Percentiles rank a stretch among this genome's conserved stretches.
phyloP scores from a whole-genome alignment of 2,888 invertebrate genomes.

The Ctenicera cuprea region DNA sequence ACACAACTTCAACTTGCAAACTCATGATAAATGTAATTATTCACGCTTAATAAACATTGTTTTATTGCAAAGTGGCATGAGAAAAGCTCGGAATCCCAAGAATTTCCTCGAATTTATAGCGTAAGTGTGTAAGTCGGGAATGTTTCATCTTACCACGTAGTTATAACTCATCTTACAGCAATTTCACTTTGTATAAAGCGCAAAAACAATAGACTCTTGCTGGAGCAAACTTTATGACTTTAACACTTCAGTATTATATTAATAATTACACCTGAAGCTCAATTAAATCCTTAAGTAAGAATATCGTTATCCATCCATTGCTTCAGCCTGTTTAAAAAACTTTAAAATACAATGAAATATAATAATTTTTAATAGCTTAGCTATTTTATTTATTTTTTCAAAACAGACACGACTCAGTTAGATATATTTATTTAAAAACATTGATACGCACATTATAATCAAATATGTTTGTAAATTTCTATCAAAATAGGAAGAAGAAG shows the following conservation, averaged over 20 bases:
- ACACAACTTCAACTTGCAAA: constrained; percentile 33
- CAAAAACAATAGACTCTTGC: constrained; percentile 43
- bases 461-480: not conserved
- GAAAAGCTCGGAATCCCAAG: constrained; percentile 46
- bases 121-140: constrained; percentile 53
- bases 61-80: constrained; percentile 48
- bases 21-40: constrained; percentile 47
- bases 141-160: constrained; percentile 54
- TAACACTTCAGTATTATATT: constrained; percentile 26
- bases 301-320: no score
- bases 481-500: not conserved
- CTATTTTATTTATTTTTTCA: no score
- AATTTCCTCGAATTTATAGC: constrained; percentile 50
- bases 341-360: no score
- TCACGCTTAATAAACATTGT: constrained; percentile 52
- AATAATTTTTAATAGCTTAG: no score
- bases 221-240: constrained; percentile 27
- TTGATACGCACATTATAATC: not conserved
- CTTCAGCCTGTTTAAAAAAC: no score
- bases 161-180: constrained; percentile 55
- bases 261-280: not conserved
- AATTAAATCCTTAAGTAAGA: not conserved
- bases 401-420: no score
- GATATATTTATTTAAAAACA: no score
- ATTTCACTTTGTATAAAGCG: constrained; percentile 45